Evolutionary conservation across 2,113 vertebrate species (phyloP).

Genomic region (Antigone vipio): DNA sequence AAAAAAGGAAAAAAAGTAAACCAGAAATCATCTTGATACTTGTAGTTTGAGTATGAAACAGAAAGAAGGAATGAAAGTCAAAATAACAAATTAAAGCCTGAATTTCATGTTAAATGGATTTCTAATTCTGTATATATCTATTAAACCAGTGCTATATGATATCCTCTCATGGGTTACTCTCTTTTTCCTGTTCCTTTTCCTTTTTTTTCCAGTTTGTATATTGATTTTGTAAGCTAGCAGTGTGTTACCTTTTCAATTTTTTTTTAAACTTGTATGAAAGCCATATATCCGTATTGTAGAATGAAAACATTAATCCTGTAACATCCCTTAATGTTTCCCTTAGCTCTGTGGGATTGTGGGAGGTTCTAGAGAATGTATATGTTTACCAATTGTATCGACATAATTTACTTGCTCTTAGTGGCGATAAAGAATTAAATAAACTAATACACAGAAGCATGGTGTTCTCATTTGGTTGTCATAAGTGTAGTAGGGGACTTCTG

Average conservation of each 20-base stretch:
- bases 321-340: slow-evolving; percentile 45
- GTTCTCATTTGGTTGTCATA: slow-evolving; percentile 5
- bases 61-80: background rate
- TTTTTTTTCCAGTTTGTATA: slow-evolving; percentile 13
- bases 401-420: slow-evolving; percentile 53
- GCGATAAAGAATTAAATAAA: slow-evolving; percentile 49
- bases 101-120: background rate
- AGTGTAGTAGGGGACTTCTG: background rate
- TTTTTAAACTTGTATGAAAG: slow-evolving; percentile 60
- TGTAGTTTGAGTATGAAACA: background rate
- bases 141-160: slow-evolving; percentile 48
- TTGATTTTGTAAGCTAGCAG: slow-evolving; percentile 62
- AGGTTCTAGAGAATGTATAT: slow-evolving; percentile 17
- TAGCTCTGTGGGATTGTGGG: slow-evolving; percentile 24
- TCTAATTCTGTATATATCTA: slow-evolving; percentile 55
- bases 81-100: slow-evolving; percentile 31
- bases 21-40: background rate
- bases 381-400: slow-evolving; percentile 25
- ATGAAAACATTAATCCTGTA: slow-evolving; percentile 59
- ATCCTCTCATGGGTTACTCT: slow-evolving; percentile 14
- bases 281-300: slow-evolving; percentile 46
- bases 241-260: slow-evolving; percentile 49
- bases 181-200: background rate
- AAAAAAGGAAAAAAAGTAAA: background rate
- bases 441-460: slow-evolving; percentile 2